A percentile compares a stretch with the other conserved stretches of the same genome.
Conservation (phyloP, 1,140 invertebrate species). For the Rhyzopertha dominica region DNA sequence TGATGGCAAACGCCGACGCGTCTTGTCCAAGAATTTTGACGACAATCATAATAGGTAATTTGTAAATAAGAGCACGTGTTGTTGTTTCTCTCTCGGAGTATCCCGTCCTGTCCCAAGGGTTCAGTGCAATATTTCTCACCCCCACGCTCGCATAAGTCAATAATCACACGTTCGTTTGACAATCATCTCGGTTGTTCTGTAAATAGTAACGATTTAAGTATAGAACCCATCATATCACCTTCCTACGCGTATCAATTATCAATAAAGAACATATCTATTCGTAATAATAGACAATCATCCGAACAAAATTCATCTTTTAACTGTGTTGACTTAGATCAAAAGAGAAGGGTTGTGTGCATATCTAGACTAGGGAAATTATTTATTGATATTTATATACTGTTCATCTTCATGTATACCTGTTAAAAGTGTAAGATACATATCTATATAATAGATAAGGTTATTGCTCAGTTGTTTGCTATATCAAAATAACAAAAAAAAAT, state of each 20-base stretch:
- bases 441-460: conserved; percentile 8
- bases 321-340: no score
- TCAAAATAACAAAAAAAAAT: conserved; percentile 11
- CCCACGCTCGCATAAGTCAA: conserved; percentile 1
- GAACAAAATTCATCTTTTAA: conserved; percentile 5
- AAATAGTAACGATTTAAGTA: conserved; percentile 1
- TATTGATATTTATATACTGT: conserved; percentile 12
- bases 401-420: conserved; percentile 4
- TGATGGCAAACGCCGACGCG: conserved; percentile 41
- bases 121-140: conserved; percentile 30
- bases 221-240: conserved; percentile 20
- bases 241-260: conserved; percentile 38
- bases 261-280: conserved; percentile 31
- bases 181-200: not conserved
- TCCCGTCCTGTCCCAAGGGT: conserved; percentile 26
- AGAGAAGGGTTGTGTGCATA: no score
- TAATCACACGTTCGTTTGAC: conserved; percentile 4
- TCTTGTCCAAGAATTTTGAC: conserved; percentile 46
- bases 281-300: conserved; percentile 3
- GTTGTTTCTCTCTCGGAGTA: conserved; percentile 20
- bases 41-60: conserved; percentile 42
- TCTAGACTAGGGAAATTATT: conserved; percentile 5
- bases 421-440: conserved; percentile 28
- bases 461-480: conserved; percentile 7
- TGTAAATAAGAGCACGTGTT: conserved; percentile 22